These are phyloP conservation scores for Hyppa rectilinea DNA, from an alignment of 2,888 invertebrate genomes.

Conservation along the genomic window DNA sequence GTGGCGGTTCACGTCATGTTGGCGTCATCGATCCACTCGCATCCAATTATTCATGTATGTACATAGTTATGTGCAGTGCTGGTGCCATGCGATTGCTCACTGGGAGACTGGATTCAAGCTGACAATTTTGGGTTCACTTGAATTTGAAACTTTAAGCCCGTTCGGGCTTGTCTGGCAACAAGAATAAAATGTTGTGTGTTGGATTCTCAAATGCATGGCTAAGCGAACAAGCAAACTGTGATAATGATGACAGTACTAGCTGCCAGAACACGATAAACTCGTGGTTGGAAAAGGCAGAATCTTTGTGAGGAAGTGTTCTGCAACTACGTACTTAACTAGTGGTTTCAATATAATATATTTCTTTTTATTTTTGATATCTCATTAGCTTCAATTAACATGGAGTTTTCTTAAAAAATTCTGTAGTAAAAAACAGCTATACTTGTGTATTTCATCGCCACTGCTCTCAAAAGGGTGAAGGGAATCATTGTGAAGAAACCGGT, in stretches of 20 bases:
- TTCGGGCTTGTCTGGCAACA: background rate
- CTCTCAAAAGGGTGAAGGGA: too few species aligned
- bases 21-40: slow-evolving; percentile 74
- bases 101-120: slow-evolving; percentile 24
- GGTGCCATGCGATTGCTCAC: slow-evolving; percentile 41
- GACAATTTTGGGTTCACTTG: background rate
- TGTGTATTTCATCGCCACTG: too few species aligned
- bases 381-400: background rate
- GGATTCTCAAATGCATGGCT: background rate
- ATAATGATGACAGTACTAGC: background rate
- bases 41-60: slow-evolving; percentile 72
- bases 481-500: too few species aligned
- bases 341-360: background rate
- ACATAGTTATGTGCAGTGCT: slow-evolving; percentile 59
- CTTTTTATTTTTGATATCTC: background rate
- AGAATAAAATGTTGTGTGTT: slow-evolving; percentile 1
- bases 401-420: too few species aligned
- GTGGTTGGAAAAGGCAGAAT: background rate
- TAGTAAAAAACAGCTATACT: too few species aligned
- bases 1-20: slow-evolving; percentile 64
- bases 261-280: background rate
- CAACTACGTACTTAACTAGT: background rate
- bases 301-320: background rate
- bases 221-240: background rate
- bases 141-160: background rate